Base-by-base conservation (phyloP, 1,140 invertebrate species). In the Drosophila micromelanica region DNA sequence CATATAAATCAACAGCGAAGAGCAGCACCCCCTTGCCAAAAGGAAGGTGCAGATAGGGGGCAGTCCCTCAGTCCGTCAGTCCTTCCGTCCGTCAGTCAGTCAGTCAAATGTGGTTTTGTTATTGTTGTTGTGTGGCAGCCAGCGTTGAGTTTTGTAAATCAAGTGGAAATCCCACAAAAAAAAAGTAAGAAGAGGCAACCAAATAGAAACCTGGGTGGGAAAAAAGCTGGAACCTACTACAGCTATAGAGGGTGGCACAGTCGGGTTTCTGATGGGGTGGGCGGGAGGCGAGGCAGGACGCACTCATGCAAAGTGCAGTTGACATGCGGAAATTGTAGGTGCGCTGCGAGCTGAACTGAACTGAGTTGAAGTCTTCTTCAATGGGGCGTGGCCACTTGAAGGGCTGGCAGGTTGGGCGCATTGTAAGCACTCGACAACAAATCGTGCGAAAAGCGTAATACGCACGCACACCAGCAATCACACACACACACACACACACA, bases 221-320 rank as follows among this genome's bases (percentile, higher is more conserved):
- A 20, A 20, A 20, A 1, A 1, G 20, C 20, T 20, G 20, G 1
- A 20, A 20, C 20, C 20, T 20, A 20, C 20, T 20, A 20, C 20
- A 20, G 20, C 20, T 30, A 2, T 4, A 30, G 5, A 30, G 30
- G 30, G 30, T 5, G 30, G 5, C 5, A 30, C 30, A 30, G 5
- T 30, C 4, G 30, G 6, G 0, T 30, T 5, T 30, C 5, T 30
- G 13, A 12, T n/a, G n/a, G n/a, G n/a, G n/a, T 6, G 32, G 51
- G 32, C 32, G 3, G 35, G 32, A 32, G 46, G 64, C 37, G 59
- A 37, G 49, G 54, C 46, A 38, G 64, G 30, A 76, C 59, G 84
- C 82, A 89, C 84, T 82, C 82, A 87, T 82, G 82, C 84, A 82
- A 82, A 87, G 84, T 82, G 82, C 84, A 89, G 84, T 87, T 87